phyloP scores from a whole-genome alignment of 64 coral and sea anemone species.

The Anthopleura sola region DNA sequence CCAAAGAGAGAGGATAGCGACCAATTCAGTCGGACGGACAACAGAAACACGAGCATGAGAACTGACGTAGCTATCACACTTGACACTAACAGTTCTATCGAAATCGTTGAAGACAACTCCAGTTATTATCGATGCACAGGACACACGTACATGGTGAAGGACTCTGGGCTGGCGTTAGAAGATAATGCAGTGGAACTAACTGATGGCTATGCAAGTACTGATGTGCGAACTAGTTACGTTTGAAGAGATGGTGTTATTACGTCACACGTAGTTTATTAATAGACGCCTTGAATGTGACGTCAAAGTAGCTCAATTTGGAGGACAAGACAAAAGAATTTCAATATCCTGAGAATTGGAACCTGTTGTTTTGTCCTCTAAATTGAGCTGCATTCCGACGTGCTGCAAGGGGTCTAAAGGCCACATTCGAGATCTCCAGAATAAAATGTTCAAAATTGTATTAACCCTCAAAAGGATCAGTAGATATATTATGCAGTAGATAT shows the following conservation, averaged over 20 bases:
- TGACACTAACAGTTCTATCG: neutral
- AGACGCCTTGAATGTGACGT: too few species aligned
- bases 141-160: neutral
- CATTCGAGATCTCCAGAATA: too few species aligned
- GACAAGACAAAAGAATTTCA: too few species aligned
- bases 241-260: neutral
- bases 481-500: too few species aligned
- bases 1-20: neutral
- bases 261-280: too few species aligned
- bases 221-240: neutral
- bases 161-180: neutral
- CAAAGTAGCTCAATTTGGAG: too few species aligned
- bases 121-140: neutral
- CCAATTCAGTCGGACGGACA: neutral
- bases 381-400: too few species aligned
- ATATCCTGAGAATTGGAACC: too few species aligned
- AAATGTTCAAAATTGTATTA: too few species aligned
- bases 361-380: too few species aligned
- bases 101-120: neutral
- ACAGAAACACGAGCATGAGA: neutral
- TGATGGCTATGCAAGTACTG: neutral
- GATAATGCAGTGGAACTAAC: neutral
- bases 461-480: too few species aligned
- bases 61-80: neutral
- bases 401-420: too few species aligned